Percentiles rank a stretch among this genome's conserved stretches.
phyloP scores from a whole-genome alignment of 2,888 invertebrate species.

The Leucania comma region DNA sequence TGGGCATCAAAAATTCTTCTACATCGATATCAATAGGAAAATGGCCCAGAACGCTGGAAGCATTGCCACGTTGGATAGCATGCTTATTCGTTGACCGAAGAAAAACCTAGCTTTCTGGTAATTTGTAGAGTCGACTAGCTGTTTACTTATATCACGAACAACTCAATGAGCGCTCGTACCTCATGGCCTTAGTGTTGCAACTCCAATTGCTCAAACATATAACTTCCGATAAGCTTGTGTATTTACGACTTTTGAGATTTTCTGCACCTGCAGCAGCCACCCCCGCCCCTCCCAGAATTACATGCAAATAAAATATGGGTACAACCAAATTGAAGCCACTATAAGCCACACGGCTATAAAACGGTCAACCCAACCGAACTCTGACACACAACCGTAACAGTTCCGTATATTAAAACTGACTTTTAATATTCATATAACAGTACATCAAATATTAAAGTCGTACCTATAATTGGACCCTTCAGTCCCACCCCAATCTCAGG shows the following conservation, averaged over 20 bases:
- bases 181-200: not conserved
- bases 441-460: constrained; percentile 48
- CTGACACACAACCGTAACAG: constrained; percentile 14
- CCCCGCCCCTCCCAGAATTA: not conserved
- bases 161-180: too few species aligned
- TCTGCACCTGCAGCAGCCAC: not conserved
- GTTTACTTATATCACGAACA: not conserved
- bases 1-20: not conserved
- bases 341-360: not conserved
- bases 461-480: constrained; percentile 49
- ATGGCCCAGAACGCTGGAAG: not conserved
- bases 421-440: constrained; percentile 42
- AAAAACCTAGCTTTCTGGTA: not conserved
- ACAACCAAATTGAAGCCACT: not conserved
- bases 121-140: not conserved
- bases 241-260: not conserved
- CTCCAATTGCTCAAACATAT: too few species aligned
- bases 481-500: constrained; percentile 52
- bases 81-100: too few species aligned
- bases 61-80: not conserved
- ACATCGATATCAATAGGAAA: not conserved
- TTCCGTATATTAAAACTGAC: constrained; percentile 25
- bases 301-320: not conserved
- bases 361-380: not conserved
- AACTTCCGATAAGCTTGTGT: too few species aligned